Base-by-base conservation (phyloP, 1,140 invertebrate genomes). In the Pentalonia nigronervosa region DNA sequence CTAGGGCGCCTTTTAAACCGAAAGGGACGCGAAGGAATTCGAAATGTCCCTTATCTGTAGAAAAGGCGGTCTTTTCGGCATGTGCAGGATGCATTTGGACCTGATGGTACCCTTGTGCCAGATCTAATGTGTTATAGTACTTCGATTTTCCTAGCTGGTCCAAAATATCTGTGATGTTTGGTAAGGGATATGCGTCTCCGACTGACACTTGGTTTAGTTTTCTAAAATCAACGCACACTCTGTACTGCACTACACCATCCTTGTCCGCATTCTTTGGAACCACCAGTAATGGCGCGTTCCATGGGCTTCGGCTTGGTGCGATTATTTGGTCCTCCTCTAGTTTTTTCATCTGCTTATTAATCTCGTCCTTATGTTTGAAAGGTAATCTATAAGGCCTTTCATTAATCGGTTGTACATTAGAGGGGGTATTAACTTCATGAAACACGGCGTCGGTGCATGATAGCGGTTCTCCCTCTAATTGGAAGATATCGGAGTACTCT, bases 201-300 rank as follows among this genome's bases (percentile, higher is more conserved):
- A 95, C 94, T 25, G 95, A 95, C 76, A 94, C 94, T 84, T 95
- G 94, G 94, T 96, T 96, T 76, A 95, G 86, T 94, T 95, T 95
- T 81, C 95, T 56, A 93, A 95, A 96, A 94, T 95, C 95, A 2
- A 94, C 89, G 2, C 94, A 91, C 1, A 95, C 67, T 21, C 94
- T 25, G 23, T 76, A 94, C 90, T 94, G 94, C 9, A 50, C 53
- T 81, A 94, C 94, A 48, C 94, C 94, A n/a, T 94, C 87, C 1
- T 92, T 94, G 53, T 94, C 94, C n/a, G 56, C 11, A 83, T 94
- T 95, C 67, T 94, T 94, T 0, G 94, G 93, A 0, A 94, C 94
- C 7, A 94, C 76, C 53, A 87, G 84, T 25, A 53, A 53, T 23
- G 50, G 50, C 23, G 50, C 50, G 23, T 53, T 53, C 7, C 50